Conservation (phyloP, 2,888 invertebrate species). For the Eupithecia insigniata region DNA sequence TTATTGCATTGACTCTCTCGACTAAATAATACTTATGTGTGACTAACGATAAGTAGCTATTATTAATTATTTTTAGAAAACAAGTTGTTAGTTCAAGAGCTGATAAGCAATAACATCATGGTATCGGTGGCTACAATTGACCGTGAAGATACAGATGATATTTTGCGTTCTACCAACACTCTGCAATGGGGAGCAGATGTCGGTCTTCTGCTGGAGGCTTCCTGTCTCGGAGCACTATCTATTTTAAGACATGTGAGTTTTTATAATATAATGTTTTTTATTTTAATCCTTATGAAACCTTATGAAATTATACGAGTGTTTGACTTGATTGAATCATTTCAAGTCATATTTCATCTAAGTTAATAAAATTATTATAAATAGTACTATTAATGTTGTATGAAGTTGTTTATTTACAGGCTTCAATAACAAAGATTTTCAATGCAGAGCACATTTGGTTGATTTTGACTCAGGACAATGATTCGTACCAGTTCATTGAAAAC, state of each 20-base stretch:
- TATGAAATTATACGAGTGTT: too few relatives aligned
- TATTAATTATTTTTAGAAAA: conserved; percentile 34
- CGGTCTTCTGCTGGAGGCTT: conserved; percentile 60
- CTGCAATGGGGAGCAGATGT: conserved; percentile 53
- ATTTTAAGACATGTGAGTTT: conserved; percentile 55
- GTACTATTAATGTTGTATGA: neutral
- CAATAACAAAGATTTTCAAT: conserved; percentile 59
- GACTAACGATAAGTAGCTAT: neutral
- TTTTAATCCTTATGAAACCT: too few relatives aligned
- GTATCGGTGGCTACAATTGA: conserved; percentile 50
- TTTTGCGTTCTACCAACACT: conserved; percentile 33
- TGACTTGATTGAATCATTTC: too few relatives aligned
- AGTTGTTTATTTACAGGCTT: conserved; percentile 57
- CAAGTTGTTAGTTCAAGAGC: conserved; percentile 19
- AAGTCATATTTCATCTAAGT: too few relatives aligned
- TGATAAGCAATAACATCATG: conserved; percentile 47
- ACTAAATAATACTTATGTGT: neutral
- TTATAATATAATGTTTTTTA: too few relatives aligned
- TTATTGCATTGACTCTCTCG: neutral
- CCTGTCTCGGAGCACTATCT: conserved; percentile 48
- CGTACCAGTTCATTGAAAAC: conserved; percentile 42
- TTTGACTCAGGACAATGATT: conserved; percentile 37
- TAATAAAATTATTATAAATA: too few relatives aligned
- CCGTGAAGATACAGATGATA: conserved; percentile 21
- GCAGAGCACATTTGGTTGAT: conserved; percentile 65